Evolutionary conservation across 2,797 vertebrate genomes (phyloP).

Genomic region (Lepus townsendii): DNA sequence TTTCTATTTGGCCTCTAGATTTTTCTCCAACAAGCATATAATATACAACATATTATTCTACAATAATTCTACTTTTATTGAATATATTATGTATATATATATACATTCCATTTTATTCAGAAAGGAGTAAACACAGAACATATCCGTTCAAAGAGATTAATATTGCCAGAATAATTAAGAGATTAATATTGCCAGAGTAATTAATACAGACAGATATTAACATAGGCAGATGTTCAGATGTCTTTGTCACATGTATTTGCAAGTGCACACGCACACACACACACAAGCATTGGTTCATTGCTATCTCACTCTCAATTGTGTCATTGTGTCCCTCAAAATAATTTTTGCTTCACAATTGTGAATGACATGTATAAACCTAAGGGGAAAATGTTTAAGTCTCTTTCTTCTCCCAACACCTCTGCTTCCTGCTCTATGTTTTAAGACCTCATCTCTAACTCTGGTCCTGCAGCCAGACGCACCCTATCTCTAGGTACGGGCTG

Average conservation of each 20-base stretch:
- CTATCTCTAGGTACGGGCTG: neutral
- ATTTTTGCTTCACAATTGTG: too few relatives aligned
- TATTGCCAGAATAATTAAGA: neutral
- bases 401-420: neutral
- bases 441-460: neutral
- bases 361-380: neutral
- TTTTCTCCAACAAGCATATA: slow-evolving; percentile 13
- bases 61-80: neutral
- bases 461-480: neutral
- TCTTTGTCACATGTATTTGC: neutral
- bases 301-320: neutral
- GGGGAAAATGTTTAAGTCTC: neutral
- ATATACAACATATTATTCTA: neutral
- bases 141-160: neutral
- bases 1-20: neutral
- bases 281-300: neutral
- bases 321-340: neutral
- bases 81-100: neutral
- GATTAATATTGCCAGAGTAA: neutral
- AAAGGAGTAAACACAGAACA: neutral
- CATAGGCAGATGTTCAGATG: neutral
- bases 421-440: neutral
- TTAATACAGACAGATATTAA: neutral
- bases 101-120: neutral
- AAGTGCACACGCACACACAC: neutral